These are phyloP conservation scores for Monochamus alternatus DNA, from an alignment of 2,888 invertebrate species.

Conservation along the genomic window DNA sequence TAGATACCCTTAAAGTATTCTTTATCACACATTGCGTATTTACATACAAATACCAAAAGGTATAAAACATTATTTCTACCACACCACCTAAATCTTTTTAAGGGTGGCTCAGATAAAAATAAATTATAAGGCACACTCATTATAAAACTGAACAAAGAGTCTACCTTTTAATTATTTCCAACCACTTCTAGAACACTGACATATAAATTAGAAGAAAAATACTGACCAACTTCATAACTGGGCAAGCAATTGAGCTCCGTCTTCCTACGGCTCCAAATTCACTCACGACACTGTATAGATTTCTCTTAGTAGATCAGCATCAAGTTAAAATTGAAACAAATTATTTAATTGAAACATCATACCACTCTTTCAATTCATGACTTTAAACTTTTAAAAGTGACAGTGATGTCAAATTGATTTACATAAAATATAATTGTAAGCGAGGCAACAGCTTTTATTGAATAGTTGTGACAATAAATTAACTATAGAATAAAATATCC, in stretches of 20 bases:
- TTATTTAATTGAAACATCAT: constrained; percentile 38
- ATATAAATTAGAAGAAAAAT: not conserved
- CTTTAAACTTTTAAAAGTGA: constrained; percentile 33
- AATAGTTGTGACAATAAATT: not conserved
- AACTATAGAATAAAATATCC: not conserved
- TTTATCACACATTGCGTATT: too few relatives aligned
- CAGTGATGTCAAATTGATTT: constrained; percentile 31
- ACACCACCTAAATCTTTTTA: too few relatives aligned
- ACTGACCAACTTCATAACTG: constrained; percentile 38
- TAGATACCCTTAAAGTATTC: too few relatives aligned
- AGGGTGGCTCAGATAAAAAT: too few relatives aligned
- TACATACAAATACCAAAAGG: too few relatives aligned
- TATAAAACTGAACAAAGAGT: too few relatives aligned
- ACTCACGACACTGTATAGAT: constrained; percentile 28
- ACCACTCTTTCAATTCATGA: constrained; percentile 37
- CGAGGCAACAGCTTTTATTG: not conserved
- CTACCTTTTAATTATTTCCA: too few relatives aligned
- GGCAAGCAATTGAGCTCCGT: not conserved
- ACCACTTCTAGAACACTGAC: too few relatives aligned
- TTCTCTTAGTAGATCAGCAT: constrained; percentile 20
- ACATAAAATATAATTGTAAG: not conserved
- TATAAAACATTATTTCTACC: too few relatives aligned
- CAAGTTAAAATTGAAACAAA: constrained; percentile 33
- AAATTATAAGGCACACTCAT: too few relatives aligned
- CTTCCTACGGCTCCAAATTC: constrained; percentile 18